phyloP scores from a whole-genome alignment of 2,797 vertebrate genomes.

The Centroberyx gerrardi region DNA sequence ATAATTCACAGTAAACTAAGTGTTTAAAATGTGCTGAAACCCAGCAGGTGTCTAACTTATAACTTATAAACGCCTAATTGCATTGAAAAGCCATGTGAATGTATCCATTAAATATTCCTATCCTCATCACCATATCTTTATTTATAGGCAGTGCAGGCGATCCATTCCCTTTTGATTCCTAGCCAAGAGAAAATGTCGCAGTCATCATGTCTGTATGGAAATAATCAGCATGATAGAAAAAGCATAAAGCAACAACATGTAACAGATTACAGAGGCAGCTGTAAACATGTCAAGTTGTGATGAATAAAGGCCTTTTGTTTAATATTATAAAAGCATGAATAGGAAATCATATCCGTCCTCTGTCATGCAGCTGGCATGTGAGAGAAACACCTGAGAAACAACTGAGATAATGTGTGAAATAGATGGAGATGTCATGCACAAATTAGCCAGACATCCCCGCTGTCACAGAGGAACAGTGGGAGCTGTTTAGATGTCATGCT shows the following conservation, averaged over 20 bases:
- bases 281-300: conserved; percentile 31
- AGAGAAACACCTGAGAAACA: conserved; percentile 44
- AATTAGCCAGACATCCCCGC: conserved; percentile 38
- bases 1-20: conserved; percentile 11
- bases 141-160: conserved; percentile 2
- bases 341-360: conserved; percentile 19
- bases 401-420: conserved; percentile 50
- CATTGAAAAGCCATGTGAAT: conserved; percentile 7
- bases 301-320: conserved; percentile 32
- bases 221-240: conserved; percentile 1
- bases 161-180: conserved; percentile 22
- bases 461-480: conserved; percentile 42
- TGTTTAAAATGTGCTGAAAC: conserved; percentile 40
- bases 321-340: conserved; percentile 16
- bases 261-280: conserved; percentile 3
- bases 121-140: neutral
- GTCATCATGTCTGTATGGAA: neutral
- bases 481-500: conserved; percentile 38
- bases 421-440: conserved; percentile 63
- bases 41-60: conserved; percentile 4
- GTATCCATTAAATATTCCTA: neutral
- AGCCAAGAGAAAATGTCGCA: conserved; percentile 40
- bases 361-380: conserved; percentile 14
- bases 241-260: conserved; percentile 15
- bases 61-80: conserved; percentile 31